A percentile compares a stretch with the other conserved stretches of the same genome.
Evolutionary conservation across 2,797 vertebrate species (phyloP).

Genomic region (Apogon hyalosoma): DNA sequence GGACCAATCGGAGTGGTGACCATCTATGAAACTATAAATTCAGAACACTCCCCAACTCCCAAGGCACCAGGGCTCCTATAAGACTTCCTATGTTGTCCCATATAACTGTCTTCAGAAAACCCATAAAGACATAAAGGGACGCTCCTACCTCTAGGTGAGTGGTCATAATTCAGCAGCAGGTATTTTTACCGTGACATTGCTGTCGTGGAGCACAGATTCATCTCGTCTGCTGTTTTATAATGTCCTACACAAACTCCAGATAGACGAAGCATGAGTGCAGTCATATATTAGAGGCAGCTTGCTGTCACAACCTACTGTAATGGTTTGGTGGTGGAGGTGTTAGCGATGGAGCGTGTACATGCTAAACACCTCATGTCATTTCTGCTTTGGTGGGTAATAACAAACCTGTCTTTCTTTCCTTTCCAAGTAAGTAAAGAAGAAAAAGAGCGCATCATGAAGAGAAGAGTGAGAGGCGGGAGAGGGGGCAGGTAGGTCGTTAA

Average conservation of each 20-base stretch:
- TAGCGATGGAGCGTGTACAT: slow-evolving; percentile 9
- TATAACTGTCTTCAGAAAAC: slow-evolving; percentile 76
- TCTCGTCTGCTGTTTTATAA: slow-evolving; percentile 72
- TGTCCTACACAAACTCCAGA: slow-evolving; percentile 67
- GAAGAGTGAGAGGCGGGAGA: slow-evolving; percentile 41
- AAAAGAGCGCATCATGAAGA: slow-evolving; percentile 35
- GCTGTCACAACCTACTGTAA: slow-evolving; percentile 54
- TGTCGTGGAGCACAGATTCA: slow-evolving; percentile 71
- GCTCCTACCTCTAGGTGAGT: slow-evolving; percentile 71
- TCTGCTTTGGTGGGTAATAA: slow-evolving; percentile 63
- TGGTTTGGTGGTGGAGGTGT: slow-evolving; percentile 32
- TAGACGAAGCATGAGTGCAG: slow-evolving; percentile 62
- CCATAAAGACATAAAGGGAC: slow-evolving; percentile 81
- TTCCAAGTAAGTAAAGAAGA: slow-evolving; percentile 13
- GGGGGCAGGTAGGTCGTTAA: slow-evolving; percentile 79
- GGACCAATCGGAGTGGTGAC: slow-evolving; percentile 61
- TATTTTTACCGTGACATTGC: slow-evolving; percentile 77
- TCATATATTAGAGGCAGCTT: slow-evolving; percentile 65
- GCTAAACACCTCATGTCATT: slow-evolving; percentile 51
- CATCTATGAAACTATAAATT: slow-evolving; percentile 70
- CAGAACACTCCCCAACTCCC: slow-evolving; percentile 59
- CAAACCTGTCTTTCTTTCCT: slow-evolving; percentile 53
- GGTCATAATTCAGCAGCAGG: slow-evolving; percentile 75
- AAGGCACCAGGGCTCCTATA: slow-evolving; percentile 68
- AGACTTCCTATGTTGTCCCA: slow-evolving; percentile 74